Evolutionary conservation across 2,113 vertebrate genomes (phyloP).

Genomic region (Phyllopteryx taeniolatus): DNA sequence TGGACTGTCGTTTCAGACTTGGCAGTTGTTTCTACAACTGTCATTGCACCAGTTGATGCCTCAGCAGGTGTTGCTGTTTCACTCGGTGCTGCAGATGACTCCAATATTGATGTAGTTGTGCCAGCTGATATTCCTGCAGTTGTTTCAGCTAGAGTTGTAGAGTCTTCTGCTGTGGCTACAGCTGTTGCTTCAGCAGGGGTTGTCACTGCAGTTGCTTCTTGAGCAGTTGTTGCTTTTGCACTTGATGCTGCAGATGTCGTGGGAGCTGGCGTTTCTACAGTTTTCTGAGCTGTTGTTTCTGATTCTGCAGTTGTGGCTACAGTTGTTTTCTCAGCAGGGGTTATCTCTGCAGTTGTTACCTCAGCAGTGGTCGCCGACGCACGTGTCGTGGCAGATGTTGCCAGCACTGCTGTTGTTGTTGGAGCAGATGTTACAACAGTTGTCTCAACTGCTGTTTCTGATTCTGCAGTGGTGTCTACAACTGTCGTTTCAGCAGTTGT

Average conservation of each 20-base stretch:
- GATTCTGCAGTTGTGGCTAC: not conserved
- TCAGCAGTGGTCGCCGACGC: fast-evolving
- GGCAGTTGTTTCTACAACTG: not conserved
- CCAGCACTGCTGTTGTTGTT: not conserved
- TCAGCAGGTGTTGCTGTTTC: not conserved
- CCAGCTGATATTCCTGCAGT: not conserved
- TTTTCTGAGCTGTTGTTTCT: not conserved
- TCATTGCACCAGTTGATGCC: not conserved
- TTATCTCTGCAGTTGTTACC: not conserved
- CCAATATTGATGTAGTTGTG: not conserved
- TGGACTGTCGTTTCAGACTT: not conserved
- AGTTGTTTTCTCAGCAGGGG: not conserved
- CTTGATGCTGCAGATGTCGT: not conserved
- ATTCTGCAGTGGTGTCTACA: not conserved
- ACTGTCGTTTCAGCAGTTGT: too few species aligned
- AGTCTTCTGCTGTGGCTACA: too few species aligned
- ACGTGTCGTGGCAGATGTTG: not conserved
- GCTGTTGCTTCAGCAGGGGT: not conserved
- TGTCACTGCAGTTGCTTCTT: not conserved
- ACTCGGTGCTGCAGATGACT: not conserved
- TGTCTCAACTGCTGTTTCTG: not conserved
- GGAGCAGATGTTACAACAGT: not conserved
- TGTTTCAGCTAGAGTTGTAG: not conserved
- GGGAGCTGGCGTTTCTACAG: not conserved
- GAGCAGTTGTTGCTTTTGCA: not conserved